Conservation (phyloP, 2,113 vertebrate species). For the Grantiella picta region DNA sequence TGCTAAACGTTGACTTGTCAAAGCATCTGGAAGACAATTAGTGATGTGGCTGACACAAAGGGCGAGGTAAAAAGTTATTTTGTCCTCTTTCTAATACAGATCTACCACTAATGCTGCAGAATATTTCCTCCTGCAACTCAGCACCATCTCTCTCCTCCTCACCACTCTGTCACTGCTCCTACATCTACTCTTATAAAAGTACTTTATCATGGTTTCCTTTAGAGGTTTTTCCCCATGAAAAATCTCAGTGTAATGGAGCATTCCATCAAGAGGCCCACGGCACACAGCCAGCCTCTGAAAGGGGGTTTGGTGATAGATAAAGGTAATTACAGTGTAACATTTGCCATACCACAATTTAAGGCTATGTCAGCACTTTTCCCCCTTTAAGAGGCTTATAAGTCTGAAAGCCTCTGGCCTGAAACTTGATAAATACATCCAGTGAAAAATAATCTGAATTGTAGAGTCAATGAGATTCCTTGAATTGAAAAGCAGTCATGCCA, state of each 20-base stretch:
- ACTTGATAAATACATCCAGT: constrained; percentile 24
- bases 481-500: not conserved
- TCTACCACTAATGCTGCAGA: not conserved
- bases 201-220: constrained; percentile 30
- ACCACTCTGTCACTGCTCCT: not conserved
- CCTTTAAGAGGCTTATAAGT: constrained; percentile 31
- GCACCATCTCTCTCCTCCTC: not conserved
- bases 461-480: constrained; percentile 16
- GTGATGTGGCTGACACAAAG: not conserved
- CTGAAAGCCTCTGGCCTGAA: constrained; percentile 5
- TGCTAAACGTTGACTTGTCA: not conserved
- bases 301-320: constrained; percentile 45
- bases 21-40: not conserved
- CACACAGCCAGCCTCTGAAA: constrained; percentile 16
- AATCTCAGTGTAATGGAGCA: constrained; percentile 4
- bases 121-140: not conserved
- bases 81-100: not conserved
- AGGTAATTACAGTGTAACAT: constrained; percentile 55
- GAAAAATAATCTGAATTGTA: constrained; percentile 11
- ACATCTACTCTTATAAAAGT: not conserved
- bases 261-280: constrained; percentile 4
- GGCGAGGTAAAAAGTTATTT: not conserved
- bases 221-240: not conserved
- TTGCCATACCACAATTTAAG: constrained; percentile 44
- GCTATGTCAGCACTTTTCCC: constrained; percentile 38